Evolutionary conservation across 1,140 invertebrate species (phyloP).

Genomic region (Riptortus pedestris): DNA sequence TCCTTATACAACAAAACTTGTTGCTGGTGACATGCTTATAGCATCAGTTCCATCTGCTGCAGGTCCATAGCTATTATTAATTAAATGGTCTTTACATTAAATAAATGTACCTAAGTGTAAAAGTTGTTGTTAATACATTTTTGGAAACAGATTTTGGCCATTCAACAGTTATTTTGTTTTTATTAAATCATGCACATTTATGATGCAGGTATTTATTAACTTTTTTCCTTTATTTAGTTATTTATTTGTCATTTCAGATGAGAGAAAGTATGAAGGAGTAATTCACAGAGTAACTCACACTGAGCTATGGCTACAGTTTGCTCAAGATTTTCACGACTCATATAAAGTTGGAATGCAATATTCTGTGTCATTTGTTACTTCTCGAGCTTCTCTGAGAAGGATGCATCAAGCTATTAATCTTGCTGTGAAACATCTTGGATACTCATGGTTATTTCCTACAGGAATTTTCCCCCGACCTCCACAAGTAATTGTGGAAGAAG

Average conservation of each 20-base stretch:
- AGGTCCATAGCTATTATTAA: no score
- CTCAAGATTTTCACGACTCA: constrained; percentile 20
- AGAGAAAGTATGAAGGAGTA: constrained; percentile 16
- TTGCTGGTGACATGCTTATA: constrained; percentile 14
- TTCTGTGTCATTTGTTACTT: constrained; percentile 17
- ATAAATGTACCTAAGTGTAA: no score
- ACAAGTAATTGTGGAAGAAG: constrained; percentile 35
- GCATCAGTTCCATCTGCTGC: neutral
- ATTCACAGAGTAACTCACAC: constrained; percentile 15
- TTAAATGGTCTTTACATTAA: no score
- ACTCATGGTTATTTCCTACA: constrained; percentile 5
- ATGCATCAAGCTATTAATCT: constrained; percentile 22
- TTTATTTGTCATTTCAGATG: neutral
- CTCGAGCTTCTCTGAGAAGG: constrained; percentile 11
- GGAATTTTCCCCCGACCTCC: neutral
- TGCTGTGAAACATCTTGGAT: constrained; percentile 15
- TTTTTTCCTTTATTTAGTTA: neutral
- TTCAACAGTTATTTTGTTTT: no score
- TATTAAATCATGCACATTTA: neutral
- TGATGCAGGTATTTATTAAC: neutral
- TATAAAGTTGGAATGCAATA: neutral
- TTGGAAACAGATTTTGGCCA: no score
- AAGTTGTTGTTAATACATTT: no score
- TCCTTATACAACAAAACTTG: constrained; percentile 10
- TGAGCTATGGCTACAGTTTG: constrained; percentile 18